Percentiles rank a stretch among this genome's conserved stretches.
Conservation (phyloP, 2,888 invertebrate species). For the Ernsta delagoae region DNA sequence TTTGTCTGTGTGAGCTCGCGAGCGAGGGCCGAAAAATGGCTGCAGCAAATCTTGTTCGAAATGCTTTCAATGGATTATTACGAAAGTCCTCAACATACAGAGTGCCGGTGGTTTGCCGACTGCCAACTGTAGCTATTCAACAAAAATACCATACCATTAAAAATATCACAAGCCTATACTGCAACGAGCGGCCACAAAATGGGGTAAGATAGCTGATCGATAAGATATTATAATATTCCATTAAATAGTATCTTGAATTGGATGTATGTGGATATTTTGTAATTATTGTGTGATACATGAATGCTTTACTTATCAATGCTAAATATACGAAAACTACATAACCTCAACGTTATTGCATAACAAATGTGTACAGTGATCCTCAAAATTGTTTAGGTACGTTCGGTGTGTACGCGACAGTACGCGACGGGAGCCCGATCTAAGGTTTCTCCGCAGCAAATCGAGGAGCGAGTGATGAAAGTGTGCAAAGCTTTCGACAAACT, state of each 20-base stretch:
- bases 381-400: slow-evolving; percentile 75
- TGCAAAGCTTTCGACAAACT: slow-evolving; percentile 96
- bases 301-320: not conserved
- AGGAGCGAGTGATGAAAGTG: slow-evolving; percentile 94
- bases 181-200: slow-evolving; percentile 59
- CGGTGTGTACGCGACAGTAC: slow-evolving; percentile 61
- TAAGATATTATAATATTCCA: slow-evolving; percentile 46
- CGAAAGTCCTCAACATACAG: slow-evolving; percentile 69
- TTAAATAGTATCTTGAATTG: not conserved
- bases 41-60: slow-evolving; percentile 76
- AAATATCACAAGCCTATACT: slow-evolving; percentile 55
- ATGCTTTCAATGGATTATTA: slow-evolving; percentile 63
- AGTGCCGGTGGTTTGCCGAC: slow-evolving; percentile 73
- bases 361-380: slow-evolving; percentile 71
- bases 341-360: slow-evolving; percentile 83
- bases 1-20: slow-evolving; percentile 51
- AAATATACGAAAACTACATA: slow-evolving; percentile 48
- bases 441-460: slow-evolving; percentile 87
- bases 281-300: not conserved
- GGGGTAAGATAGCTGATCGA: slow-evolving; percentile 63
- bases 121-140: slow-evolving; percentile 70
- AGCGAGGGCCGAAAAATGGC: slow-evolving; percentile 76
- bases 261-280: not conserved
- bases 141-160: slow-evolving; percentile 69
- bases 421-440: slow-evolving; percentile 73